Base-by-base conservation (phyloP, 1,140 invertebrate genomes). In the silkworm (Bombyx mori) region DNA sequence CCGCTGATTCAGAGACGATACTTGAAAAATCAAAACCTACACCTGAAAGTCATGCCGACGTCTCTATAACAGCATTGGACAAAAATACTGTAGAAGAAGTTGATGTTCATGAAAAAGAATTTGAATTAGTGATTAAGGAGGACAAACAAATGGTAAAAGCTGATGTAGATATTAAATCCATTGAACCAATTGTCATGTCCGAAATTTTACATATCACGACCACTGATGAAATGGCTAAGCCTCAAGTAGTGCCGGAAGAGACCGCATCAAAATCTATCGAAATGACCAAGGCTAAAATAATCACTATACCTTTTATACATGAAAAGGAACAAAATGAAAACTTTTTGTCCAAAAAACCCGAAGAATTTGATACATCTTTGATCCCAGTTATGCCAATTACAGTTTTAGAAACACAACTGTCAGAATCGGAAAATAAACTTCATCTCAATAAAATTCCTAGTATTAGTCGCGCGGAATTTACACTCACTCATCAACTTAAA, bases 1-100 rank as follows among this genome's bases (percentile, higher is more conserved):
- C 79, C 44, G 88, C 86, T 42, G 93, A 94, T 75, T 89, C 89
- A 44, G 92, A 93, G 71, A 63, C 8, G 18, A 22, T 22, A 52
- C 62, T 83, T 8, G 59, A 75, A 69, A n/a, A 86, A 75, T 53
- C 77, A 47, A 67, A 66, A 63, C 7, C 52, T 18, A 45, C 54
- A 48, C 7, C 47, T 18, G 44, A 56, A 42, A 66, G 53, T 44
- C 54, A 69, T 60, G 83, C 80, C 35, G 73, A 83, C 6, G 63
- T 89, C 2, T 73, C 79, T 10, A 76, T 90, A 57, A 70, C 85
- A 10, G 65, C 81, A 6, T 77, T 90, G 60, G 75, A 87, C 58
- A 89, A 88, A 71, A 88, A 81, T 59, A 44, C 74, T 7, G 82
- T 83, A 3, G 82, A 89, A 69, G 86, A 88, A 61, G 65, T 84